phyloP scores from a whole-genome alignment of 2,113 vertebrate genomes.

The Balaeniceps rex region DNA sequence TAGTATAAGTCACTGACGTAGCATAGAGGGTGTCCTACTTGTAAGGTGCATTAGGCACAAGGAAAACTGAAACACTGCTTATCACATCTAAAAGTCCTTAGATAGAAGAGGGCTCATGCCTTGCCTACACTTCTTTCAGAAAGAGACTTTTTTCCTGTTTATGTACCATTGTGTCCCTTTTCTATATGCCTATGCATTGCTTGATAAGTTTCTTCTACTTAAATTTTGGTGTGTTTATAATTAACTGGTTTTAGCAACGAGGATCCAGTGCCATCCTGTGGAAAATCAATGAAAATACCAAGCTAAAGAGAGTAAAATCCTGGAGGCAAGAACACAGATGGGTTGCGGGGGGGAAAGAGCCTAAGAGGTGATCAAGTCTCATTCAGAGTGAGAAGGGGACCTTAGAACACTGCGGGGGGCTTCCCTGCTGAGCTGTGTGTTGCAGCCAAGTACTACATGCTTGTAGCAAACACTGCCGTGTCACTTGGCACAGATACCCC shows the following conservation, averaged over 20 bases:
- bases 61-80: neutral
- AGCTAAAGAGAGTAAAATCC: neutral
- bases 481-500: neutral
- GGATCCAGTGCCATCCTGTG: constrained; percentile 59
- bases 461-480: neutral
- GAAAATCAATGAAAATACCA: neutral
- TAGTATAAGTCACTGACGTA: neutral
- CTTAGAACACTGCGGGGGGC: fast-evolving
- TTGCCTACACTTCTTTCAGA: neutral
- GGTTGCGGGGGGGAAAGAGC: neutral
- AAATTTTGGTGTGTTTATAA: neutral
- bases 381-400: neutral
- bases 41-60: neutral
- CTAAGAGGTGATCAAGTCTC: neutral
- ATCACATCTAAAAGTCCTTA: neutral
- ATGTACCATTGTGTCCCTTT: neutral
- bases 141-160: neutral
- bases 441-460: neutral
- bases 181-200: neutral
- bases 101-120: neutral
- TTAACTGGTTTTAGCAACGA: neutral
- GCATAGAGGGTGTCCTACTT: neutral
- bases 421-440: neutral
- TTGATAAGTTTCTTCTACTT: neutral
- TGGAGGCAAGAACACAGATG: neutral